Evolutionary conservation across 2,113 vertebrate genomes (phyloP).

Genomic region (Crotalus horridus): DNA sequence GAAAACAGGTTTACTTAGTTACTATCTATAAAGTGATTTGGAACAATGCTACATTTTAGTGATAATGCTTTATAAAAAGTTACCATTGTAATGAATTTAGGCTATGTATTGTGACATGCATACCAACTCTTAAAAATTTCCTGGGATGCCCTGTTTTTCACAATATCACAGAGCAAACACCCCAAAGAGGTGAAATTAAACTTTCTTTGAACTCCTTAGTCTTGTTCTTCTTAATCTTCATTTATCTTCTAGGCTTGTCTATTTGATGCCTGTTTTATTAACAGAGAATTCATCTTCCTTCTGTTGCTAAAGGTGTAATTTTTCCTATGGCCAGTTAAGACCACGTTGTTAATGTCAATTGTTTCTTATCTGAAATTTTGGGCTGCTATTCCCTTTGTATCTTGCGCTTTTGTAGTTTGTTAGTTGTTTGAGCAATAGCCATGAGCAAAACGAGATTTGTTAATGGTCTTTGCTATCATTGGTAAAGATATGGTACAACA

Average conservation of each 20-base stretch:
- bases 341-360: background rate
- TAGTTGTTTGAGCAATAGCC: too few relatives aligned
- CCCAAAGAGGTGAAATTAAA: background rate
- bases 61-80: background rate
- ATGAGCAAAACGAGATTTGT: background rate
- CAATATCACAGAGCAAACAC: background rate
- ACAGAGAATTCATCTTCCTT: background rate
- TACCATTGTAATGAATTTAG: background rate
- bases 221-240: background rate
- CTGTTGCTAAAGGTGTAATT: background rate
- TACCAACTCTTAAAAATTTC: background rate
- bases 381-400: background rate
- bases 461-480: background rate
- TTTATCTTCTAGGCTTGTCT: background rate
- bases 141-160: background rate
- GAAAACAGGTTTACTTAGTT: background rate
- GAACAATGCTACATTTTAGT: constrained; percentile 22
- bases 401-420: background rate
- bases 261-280: background rate
- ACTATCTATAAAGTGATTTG: constrained; percentile 21
- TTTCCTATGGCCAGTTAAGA: background rate
- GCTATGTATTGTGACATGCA: background rate
- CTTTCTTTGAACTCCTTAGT: background rate
- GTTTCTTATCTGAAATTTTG: background rate
- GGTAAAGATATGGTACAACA: background rate